Conservation (phyloP, 2,888 invertebrate genomes). For the Sinhomidia bicolor region DNA sequence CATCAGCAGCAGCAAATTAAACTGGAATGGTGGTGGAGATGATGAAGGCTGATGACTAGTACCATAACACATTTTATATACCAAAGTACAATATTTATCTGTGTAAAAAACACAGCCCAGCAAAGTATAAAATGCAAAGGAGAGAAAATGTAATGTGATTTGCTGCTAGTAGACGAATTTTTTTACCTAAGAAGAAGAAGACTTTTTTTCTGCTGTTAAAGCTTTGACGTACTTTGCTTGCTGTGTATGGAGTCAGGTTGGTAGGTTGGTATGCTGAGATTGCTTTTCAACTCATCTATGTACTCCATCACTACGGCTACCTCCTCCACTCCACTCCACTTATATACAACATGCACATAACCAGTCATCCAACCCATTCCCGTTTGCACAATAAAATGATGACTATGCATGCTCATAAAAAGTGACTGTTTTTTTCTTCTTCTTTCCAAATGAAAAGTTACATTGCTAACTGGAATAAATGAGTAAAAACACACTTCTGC, state of each 20-base stretch:
- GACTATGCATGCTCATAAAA: slow-evolving; percentile 57
- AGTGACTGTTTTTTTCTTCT: slow-evolving; percentile 19
- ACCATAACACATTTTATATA: slow-evolving; percentile 3
- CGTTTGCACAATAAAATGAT: slow-evolving; percentile 65
- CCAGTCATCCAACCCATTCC: slow-evolving; percentile 53
- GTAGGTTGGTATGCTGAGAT: neutral
- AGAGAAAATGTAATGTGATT: slow-evolving; percentile 36
- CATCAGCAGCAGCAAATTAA: slow-evolving; percentile 19
- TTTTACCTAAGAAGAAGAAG: too few relatives aligned
- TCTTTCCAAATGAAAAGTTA: slow-evolving; percentile 37
- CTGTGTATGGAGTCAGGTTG: slow-evolving; percentile 19
- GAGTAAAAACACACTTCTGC: neutral
- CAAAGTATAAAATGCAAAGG: too few relatives aligned
- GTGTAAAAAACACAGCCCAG: neutral
- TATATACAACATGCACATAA: neutral
- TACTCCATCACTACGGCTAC: neutral
- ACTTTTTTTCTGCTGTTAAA: slow-evolving; percentile 12
- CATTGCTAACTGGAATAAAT: neutral
- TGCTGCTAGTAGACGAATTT: too few relatives aligned
- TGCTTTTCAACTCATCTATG: neutral
- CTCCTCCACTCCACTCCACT: too few relatives aligned
- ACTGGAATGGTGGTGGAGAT: slow-evolving; percentile 25
- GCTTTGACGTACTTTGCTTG: too few relatives aligned
- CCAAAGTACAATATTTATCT: slow-evolving; percentile 28
- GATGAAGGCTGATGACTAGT: slow-evolving; percentile 23